These are phyloP conservation scores for Graptemys geographica DNA, from an alignment of 2,797 vertebrate species.

Conservation along the genomic window DNA sequence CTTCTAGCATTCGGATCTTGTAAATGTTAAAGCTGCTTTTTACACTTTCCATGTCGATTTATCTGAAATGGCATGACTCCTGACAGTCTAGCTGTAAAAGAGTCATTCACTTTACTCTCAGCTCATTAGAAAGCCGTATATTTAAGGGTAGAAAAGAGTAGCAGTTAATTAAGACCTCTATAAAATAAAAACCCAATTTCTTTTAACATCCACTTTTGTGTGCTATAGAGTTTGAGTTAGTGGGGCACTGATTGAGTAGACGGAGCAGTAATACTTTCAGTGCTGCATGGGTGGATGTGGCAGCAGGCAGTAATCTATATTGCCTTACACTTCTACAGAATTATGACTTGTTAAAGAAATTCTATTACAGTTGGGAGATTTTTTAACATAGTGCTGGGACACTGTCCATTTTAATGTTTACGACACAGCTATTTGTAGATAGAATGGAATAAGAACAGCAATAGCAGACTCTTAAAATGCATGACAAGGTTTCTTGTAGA, in stretches of 20 bases:
- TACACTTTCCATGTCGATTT: background rate
- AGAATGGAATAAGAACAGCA: background rate
- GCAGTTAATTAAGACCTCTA: background rate
- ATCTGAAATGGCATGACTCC: background rate
- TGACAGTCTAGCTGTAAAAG: background rate
- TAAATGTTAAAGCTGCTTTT: background rate
- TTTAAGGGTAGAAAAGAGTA: background rate
- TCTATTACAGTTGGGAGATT: background rate
- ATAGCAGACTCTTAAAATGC: background rate
- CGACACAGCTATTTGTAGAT: background rate
- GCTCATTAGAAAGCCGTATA: background rate
- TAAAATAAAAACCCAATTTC: background rate
- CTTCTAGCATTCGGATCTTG: background rate
- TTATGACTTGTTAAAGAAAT: background rate
- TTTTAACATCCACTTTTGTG: background rate
- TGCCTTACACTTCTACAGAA: background rate
- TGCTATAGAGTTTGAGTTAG: background rate
- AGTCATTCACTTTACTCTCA: background rate
- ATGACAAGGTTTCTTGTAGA: background rate
- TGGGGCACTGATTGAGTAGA: background rate
- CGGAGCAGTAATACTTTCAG: background rate
- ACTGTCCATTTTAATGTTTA: background rate
- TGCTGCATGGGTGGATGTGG: background rate
- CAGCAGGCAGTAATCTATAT: background rate
- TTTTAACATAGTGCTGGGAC: background rate